Percentiles rank a stretch among this genome's conserved stretches.
Conservation (phyloP, 2,888 invertebrate species). For the Philereme transversata region DNA sequence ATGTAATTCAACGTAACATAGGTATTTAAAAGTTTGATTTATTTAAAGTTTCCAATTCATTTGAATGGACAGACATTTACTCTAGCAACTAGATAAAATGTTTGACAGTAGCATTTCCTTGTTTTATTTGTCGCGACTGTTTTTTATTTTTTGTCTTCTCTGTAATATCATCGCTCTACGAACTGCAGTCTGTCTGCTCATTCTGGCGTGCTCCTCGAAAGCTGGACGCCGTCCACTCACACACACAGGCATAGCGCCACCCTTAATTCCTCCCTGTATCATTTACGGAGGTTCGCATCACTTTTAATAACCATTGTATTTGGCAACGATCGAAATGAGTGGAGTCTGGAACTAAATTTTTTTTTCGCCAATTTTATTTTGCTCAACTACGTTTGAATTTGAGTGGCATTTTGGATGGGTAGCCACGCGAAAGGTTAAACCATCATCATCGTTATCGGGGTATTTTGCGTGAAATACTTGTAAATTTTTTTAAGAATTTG, state of each 20-base stretch:
- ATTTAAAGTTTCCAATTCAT: no score
- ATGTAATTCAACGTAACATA: no score
- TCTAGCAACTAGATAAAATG: constrained; percentile 10
- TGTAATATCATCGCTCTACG: constrained; percentile 48
- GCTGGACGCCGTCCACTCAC: constrained; percentile 78
- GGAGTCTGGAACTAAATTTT: constrained; percentile 55
- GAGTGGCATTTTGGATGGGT: constrained; percentile 5
- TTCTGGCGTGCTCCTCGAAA: constrained; percentile 70
- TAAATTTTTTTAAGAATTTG: no score
- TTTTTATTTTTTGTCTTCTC: constrained; percentile 34
- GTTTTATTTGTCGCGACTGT: no score
- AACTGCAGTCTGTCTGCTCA: constrained; percentile 62
- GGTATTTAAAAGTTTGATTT: no score
- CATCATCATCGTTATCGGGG: no score
- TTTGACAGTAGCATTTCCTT: constrained; percentile 9
- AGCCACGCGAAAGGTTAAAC: not conserved
- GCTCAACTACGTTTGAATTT: constrained; percentile 1
- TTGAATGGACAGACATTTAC: no score
- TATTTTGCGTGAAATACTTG: no score
- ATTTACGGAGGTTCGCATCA: constrained; percentile 63
- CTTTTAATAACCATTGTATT: constrained; percentile 84
- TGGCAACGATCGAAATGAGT: constrained; percentile 82
- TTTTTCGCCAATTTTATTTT: constrained; percentile 26
- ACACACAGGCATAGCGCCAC: constrained; percentile 49
- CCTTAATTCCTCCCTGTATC: constrained; percentile 42